Percentiles rank a stretch among this genome's conserved stretches.
phyloP scores from a whole-genome alignment of 2,797 vertebrate genomes.

The Premnoplex brunnescens region DNA sequence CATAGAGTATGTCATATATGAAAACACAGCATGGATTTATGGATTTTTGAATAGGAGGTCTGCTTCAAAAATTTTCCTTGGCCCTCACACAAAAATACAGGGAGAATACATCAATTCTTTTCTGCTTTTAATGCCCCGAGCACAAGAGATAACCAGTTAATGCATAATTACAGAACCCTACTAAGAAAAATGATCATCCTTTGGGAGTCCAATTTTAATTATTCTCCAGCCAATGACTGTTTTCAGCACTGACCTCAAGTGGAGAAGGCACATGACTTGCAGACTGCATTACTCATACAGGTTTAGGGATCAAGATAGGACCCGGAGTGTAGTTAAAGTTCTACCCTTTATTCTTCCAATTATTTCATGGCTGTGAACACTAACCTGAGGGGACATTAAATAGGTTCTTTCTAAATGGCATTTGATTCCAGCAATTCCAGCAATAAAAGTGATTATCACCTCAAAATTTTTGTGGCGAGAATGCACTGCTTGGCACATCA shows the following conservation, averaged over 20 bases:
- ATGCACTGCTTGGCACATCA: neutral
- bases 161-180: constrained; percentile 1
- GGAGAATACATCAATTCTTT: neutral
- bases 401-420: neutral
- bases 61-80: neutral
- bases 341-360: neutral
- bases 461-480: neutral
- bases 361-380: neutral
- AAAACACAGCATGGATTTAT: constrained; percentile 22
- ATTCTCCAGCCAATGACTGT: neutral
- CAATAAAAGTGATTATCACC: constrained; percentile 10
- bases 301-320: neutral
- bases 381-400: neutral
- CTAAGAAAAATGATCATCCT: neutral
- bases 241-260: neutral
- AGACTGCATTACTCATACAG: neutral
- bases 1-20: neutral
- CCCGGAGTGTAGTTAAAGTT: neutral
- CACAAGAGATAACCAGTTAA: constrained; percentile 4
- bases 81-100: neutral
- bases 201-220: constrained; percentile 28
- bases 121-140: neutral
- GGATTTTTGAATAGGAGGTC: neutral
- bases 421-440: neutral
- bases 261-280: neutral